Evolutionary conservation across 2,797 vertebrate species (phyloP).

Genomic region (Parauchenoglanis ngamensis): DNA sequence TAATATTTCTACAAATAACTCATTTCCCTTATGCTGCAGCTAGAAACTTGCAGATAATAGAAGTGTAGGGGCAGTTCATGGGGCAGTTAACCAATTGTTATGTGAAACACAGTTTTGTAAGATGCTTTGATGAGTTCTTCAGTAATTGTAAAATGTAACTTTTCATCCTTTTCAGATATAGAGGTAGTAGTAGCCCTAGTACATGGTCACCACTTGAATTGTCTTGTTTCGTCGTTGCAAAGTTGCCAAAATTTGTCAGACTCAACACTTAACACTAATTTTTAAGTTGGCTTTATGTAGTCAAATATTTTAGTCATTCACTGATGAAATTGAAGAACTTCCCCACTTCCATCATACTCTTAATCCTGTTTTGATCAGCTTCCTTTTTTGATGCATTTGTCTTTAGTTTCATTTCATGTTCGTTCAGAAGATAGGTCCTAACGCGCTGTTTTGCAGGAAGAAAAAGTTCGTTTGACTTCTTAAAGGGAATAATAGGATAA

Average conservation of each 20-base stretch:
- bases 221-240: neutral
- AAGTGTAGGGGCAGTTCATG: neutral
- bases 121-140: neutral
- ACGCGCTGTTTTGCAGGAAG: neutral
- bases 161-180: neutral
- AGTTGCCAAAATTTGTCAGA: neutral
- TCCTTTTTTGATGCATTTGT: neutral
- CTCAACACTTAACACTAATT: neutral
- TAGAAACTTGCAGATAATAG: neutral
- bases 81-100: neutral
- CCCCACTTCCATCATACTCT: neutral
- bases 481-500: neutral
- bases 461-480: neutral
- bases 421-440: neutral
- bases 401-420: constrained; percentile 17
- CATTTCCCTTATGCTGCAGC: neutral
- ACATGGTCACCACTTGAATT: neutral
- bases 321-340: neutral
- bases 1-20: neutral
- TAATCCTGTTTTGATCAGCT: neutral
- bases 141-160: neutral
- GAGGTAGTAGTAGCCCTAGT: too few species aligned
- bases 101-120: neutral
- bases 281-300: neutral
- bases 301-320: neutral